phyloP scores from a whole-genome alignment of 2,797 vertebrate genomes.

The Eleutherodactylus coqui region DNA sequence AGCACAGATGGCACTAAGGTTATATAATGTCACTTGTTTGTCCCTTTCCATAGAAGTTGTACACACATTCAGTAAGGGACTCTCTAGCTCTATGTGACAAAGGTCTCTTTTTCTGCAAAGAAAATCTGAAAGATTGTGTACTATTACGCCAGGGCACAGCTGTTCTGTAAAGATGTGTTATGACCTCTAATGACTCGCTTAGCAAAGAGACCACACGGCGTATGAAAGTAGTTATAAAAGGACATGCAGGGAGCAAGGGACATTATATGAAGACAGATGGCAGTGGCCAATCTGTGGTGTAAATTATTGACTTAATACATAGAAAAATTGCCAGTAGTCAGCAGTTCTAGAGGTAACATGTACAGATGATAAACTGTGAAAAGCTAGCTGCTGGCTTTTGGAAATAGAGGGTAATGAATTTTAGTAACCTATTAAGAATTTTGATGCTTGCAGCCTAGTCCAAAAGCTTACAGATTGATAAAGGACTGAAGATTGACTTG shows the following conservation, averaged over 20 bases:
- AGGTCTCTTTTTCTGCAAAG: constrained; percentile 43
- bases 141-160: constrained; percentile 34
- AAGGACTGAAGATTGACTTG: neutral
- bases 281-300: neutral
- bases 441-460: neutral
- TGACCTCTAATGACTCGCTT: constrained; percentile 43
- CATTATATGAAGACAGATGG: constrained; percentile 11
- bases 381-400: neutral
- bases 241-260: constrained; percentile 8
- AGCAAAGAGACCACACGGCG: constrained; percentile 24
- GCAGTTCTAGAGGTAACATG: neutral
- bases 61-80: constrained; percentile 26
- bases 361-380: constrained; percentile 6
- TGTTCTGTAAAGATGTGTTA: constrained; percentile 48
- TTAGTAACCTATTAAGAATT: neutral
- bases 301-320: constrained; percentile 20
- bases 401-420: neutral
- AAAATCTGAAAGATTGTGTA: constrained; percentile 36
- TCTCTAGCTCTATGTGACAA: constrained; percentile 4
- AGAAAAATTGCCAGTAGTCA: neutral
- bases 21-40: constrained; percentile 50
- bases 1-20: constrained; percentile 55
- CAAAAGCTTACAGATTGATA: neutral
- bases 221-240: constrained; percentile 21
- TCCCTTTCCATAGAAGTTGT: constrained; percentile 22